These are phyloP conservation scores for Mamestra configurata DNA, from an alignment of 1,140 invertebrate genomes.

Conservation along the genomic window DNA sequence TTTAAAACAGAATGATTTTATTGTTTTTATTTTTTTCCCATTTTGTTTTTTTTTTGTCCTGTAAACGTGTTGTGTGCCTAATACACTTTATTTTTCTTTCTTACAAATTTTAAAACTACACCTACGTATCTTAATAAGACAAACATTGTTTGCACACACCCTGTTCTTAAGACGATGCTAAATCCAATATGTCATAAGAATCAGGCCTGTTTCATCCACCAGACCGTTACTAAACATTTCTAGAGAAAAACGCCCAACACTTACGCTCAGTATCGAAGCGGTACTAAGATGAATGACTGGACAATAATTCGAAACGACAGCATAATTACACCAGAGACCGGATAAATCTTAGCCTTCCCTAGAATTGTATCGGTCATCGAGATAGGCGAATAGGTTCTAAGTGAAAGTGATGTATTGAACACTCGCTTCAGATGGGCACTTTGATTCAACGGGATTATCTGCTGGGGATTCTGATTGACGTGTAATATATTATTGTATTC, in stretches of 20 bases:
- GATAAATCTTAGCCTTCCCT: neutral
- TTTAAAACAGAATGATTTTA: no score
- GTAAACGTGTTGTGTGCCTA: no score
- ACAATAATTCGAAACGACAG: slow-evolving; percentile 12
- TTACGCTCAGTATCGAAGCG: neutral
- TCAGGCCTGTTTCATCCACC: no score
- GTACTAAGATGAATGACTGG: neutral
- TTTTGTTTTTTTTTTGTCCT: no score
- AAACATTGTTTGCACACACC: no score
- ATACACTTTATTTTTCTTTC: no score
- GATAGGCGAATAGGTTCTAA: slow-evolving; percentile 17
- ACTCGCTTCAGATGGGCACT: slow-evolving; percentile 7
- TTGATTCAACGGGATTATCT: slow-evolving; percentile 19
- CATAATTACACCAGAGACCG: slow-evolving; percentile 16
- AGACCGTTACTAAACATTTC: neutral
- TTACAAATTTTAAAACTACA: no score
- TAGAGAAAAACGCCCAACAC: neutral
- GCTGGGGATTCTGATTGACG: neutral
- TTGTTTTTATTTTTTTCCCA: no score
- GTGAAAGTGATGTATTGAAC: slow-evolving; percentile 35
- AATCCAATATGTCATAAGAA: no score
- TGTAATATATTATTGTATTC: neutral
- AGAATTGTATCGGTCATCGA: slow-evolving; percentile 23
- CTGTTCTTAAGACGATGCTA: no score
- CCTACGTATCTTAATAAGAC: no score